Conservation (phyloP, 2,797 vertebrate genomes). For the Meriones psammophilus region DNA sequence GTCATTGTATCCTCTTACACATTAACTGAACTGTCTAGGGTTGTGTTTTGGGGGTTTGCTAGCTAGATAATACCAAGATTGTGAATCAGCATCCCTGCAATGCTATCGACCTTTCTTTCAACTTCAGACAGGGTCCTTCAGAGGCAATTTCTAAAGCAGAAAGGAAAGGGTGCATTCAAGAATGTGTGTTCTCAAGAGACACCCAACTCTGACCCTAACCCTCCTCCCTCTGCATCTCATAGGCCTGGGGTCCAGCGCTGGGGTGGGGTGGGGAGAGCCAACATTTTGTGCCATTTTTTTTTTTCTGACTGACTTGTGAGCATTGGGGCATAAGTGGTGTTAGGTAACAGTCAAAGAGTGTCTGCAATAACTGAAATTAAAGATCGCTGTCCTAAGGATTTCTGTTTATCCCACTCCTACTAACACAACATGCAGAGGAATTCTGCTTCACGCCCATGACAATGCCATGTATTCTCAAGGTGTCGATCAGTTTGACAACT, state of each 20-base stretch:
- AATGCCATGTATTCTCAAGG: neutral
- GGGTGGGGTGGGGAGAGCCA: no score
- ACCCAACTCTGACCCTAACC: neutral
- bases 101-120: neutral
- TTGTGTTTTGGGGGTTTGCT: neutral
- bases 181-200: neutral
- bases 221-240: neutral
- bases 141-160: conserved; percentile 21
- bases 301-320: neutral
- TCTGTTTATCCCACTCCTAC: neutral
- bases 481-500: neutral
- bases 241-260: neutral
- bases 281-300: neutral
- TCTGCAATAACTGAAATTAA: neutral
- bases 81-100: neutral
- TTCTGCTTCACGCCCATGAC: neutral
- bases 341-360: neutral
- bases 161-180: neutral
- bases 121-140: neutral
- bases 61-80: neutral
- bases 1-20: neutral
- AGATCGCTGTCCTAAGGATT: neutral
- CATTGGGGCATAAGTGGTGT: neutral
- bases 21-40: neutral
- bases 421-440: neutral